Evolutionary conservation across 2,888 invertebrate genomes (phyloP), one percentile per base, ranked within the genome.

Genomic region (Epinotia bilunana): DNA sequence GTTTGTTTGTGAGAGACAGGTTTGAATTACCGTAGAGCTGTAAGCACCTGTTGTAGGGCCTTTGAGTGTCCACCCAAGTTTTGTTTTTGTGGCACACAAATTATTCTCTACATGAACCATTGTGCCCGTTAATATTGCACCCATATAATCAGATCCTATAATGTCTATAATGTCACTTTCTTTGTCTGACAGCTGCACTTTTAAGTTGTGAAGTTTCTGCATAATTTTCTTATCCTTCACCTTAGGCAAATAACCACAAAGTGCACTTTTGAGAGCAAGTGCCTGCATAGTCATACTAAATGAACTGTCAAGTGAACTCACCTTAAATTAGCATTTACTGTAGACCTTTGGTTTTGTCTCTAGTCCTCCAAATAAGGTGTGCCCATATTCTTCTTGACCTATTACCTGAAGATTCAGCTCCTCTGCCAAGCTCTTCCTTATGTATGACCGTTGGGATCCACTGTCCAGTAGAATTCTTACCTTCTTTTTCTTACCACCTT

Each of bases 91-190:
- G 2, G 72, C 75, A 1, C 16, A 5, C 16, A 76, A 39, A 7
- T 57, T 46, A 58, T 61, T 67, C 28, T 68, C 20, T 6, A 76
- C 0, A 6, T 61, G n/a, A 33, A 68, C 33, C 5, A 46, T 13
- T 18, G 2, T 13, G 4, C 33, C 39, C 23, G 73, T 73, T 2
- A 76, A 3, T 33, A 73, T 39, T 12, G 55, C 20, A 28, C 73
- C 73, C 5, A 57, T 13, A 49, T 46, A 67, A 61, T 76, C 76
- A 13, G 70, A 62, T 2, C 72, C 70, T 33, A 76, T 9, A 49
- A 49, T 16, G 11, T 49, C 49, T 4, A 6, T 16, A 11, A 49
- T 12, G 49, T 49, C 13, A 49, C 13, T 49, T 49, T 49, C 9
- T 16, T 3, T 49, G 13, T 12, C 49, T 12, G 49, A 11, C 11